Conservation (phyloP, 2,113 vertebrate genomes). For the Chunga burmeisteri region DNA sequence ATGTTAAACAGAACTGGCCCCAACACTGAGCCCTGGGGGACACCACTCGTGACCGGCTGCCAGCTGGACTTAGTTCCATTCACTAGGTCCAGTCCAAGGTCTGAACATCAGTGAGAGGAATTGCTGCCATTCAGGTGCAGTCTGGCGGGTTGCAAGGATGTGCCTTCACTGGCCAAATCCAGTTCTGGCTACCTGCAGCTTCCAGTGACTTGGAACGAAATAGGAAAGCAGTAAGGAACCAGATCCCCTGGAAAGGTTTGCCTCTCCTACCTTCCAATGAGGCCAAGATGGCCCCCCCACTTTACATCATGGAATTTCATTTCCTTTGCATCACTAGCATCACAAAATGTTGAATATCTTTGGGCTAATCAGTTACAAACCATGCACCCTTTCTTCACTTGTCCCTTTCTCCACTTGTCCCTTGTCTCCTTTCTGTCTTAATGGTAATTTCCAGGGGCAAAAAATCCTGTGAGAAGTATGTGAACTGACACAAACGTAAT, state of each 20-base stretch:
- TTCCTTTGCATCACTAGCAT: neutral
- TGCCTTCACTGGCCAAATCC: neutral
- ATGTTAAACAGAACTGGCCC: too few relatives aligned
- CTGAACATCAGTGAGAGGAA: neutral
- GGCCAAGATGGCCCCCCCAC: neutral
- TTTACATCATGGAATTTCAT: neutral
- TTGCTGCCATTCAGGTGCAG: neutral
- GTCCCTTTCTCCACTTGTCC: neutral
- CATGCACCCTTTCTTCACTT: neutral
- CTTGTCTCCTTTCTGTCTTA: neutral
- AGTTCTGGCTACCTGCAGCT: neutral
- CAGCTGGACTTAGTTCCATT: too few relatives aligned
- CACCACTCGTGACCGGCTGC: too few relatives aligned
- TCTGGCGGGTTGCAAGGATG: neutral
- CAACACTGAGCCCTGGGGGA: too few relatives aligned
- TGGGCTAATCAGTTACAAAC: neutral
- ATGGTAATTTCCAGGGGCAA: neutral
- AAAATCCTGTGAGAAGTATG: neutral
- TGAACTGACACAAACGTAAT: neutral
- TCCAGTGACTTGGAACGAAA: neutral
- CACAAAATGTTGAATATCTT: neutral
- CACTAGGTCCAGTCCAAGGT: too few relatives aligned
- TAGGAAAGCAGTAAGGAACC: neutral
- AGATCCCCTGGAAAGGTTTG: neutral
- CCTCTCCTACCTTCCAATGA: neutral